Percentiles rank a stretch among this genome's conserved stretches.
Evolutionary conservation across 2,113 vertebrate species (phyloP).

Genomic region (Carettochelys insculpta): DNA sequence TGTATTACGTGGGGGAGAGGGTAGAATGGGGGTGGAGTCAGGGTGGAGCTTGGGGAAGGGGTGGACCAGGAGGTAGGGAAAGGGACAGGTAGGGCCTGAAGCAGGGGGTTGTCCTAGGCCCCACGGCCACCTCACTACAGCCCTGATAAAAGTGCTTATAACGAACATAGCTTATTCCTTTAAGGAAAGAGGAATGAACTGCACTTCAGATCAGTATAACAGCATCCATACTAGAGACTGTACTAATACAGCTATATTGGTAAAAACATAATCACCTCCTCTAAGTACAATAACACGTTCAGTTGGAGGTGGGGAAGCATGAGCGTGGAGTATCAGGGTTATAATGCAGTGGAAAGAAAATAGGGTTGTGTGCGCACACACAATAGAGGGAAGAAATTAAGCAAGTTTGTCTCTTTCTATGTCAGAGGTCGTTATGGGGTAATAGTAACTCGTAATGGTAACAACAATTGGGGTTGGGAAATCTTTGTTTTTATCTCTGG

Average conservation of each 20-base stretch:
- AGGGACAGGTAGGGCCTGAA: too few relatives aligned
- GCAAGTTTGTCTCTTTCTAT: conserved; percentile 44
- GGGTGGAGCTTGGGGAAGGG: too few relatives aligned
- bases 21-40: too few relatives aligned
- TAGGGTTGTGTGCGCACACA: background rate
- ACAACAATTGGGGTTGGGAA: conserved; percentile 29
- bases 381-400: conserved; percentile 30
- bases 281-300: background rate
- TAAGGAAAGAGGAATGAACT: background rate
- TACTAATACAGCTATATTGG: background rate
- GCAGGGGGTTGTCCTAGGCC: too few relatives aligned
- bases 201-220: background rate
- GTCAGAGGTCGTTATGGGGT: conserved; percentile 54
- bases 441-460: conserved; percentile 49
- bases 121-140: too few relatives aligned
- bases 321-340: background rate
- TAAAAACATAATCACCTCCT: background rate
- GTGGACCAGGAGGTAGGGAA: too few relatives aligned
- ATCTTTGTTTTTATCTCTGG: background rate
- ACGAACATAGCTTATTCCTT: background rate
- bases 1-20: too few relatives aligned
- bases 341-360: background rate
- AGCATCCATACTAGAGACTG: background rate
- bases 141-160: background rate
- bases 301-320: background rate